Conservation (phyloP, 2,113 vertebrate genomes). For the Trogon melanurus region DNA sequence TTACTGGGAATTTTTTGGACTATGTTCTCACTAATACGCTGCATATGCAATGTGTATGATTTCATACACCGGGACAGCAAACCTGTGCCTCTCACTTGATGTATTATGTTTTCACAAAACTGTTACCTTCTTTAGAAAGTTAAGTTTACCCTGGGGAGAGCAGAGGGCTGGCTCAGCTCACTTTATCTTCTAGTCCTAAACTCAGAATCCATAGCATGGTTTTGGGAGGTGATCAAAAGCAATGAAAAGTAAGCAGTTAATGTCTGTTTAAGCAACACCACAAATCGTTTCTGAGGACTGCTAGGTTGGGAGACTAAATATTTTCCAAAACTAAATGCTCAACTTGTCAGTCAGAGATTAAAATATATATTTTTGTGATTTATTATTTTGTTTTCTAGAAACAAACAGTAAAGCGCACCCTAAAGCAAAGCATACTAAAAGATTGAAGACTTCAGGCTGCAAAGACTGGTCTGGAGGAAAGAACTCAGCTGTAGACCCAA, state of each 20-base stretch:
- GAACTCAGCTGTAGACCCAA: not conserved
- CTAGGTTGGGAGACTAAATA: not conserved
- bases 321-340: not conserved
- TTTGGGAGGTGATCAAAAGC: conserved; percentile 23
- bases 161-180: not conserved
- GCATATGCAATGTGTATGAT: not conserved
- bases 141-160: not conserved
- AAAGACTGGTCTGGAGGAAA: not conserved
- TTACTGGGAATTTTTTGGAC: not conserved
- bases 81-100: not conserved
- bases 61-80: not conserved
- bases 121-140: conserved; percentile 8
- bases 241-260: not conserved
- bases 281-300: not conserved
- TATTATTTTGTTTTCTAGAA: conserved; percentile 6
- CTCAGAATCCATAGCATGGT: not conserved
- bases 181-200: not conserved
- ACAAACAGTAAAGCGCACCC: not conserved
- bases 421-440: not conserved
- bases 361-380: not conserved
- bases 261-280: not conserved
- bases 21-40: not conserved
- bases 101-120: not conserved
- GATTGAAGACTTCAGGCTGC: not conserved
- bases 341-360: not conserved